Evolutionary conservation across 1,140 invertebrate species (phyloP).

Genomic region (Akabosia matsudoensis): DNA sequence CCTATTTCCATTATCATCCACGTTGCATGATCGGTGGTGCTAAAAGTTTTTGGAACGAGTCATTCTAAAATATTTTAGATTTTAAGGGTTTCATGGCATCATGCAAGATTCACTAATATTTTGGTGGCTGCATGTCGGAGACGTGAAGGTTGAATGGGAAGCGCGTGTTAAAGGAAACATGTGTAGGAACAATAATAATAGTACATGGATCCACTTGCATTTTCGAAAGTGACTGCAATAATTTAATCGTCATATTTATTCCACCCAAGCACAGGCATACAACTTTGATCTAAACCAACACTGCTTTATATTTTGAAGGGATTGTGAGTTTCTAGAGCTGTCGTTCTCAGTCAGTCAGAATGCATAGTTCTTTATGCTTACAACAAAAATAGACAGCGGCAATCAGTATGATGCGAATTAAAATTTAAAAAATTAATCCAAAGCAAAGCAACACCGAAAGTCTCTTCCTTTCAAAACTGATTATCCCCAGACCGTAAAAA

Average conservation of each 20-base stretch:
- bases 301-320: too few relatives aligned
- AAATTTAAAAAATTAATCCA: too few relatives aligned
- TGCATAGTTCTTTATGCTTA: too few relatives aligned
- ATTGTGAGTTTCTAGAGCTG: too few relatives aligned
- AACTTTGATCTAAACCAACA: too few relatives aligned
- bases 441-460: too few relatives aligned
- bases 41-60: neutral
- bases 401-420: too few relatives aligned
- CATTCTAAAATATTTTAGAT: neutral
- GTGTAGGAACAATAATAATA: neutral
- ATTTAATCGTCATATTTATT: neutral
- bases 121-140: neutral
- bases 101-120: neutral
- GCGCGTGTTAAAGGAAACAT: neutral
- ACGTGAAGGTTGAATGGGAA: neutral
- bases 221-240: neutral
- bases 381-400: too few relatives aligned
- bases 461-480: constrained; percentile 1
- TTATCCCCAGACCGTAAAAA: neutral
- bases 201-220: neutral
- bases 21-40: neutral
- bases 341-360: too few relatives aligned
- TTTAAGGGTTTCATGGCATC: neutral
- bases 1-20: neutral
- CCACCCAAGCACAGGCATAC: too few relatives aligned